Conservation (phyloP, 1,140 invertebrate genomes). For the Harpegnathos saltator region DNA sequence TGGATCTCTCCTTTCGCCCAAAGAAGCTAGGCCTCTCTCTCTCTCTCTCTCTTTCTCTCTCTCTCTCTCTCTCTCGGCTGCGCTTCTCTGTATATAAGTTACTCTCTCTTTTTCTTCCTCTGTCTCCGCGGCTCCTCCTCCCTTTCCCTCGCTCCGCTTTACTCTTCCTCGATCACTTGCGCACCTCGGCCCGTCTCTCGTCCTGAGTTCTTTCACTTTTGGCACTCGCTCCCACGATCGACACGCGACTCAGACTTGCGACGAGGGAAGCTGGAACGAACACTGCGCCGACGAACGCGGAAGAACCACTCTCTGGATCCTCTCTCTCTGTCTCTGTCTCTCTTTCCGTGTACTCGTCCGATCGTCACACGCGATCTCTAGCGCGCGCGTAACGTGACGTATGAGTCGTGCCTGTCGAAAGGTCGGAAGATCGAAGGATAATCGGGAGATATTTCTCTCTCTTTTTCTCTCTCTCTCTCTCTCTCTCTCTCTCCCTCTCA, state of each 20-base stretch:
- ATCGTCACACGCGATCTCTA: background rate
- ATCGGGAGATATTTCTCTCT: background rate
- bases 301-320: background rate
- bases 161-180: background rate
- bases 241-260: slow-evolving; percentile 23
- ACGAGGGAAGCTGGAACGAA: slow-evolving; percentile 25
- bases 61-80: background rate
- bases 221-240: slow-evolving; percentile 40
- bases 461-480: too few species aligned
- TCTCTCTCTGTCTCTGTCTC: too few species aligned
- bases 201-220: slow-evolving; percentile 40
- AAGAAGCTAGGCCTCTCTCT: slow-evolving; percentile 20
- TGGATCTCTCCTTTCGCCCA: slow-evolving; percentile 31
- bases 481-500: background rate
- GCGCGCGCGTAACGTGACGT: background rate
- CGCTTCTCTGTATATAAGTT: slow-evolving; percentile 13
- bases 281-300: slow-evolving; percentile 23
- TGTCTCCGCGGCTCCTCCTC: too few species aligned
- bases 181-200: too few species aligned
- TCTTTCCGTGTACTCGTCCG: too few species aligned
- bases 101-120: slow-evolving; percentile 20
- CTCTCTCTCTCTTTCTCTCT: background rate
- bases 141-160: background rate
- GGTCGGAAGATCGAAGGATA: background rate
- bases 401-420: background rate